phyloP scores from a whole-genome alignment of 2,888 invertebrate species.

The Chrysolina americana region DNA sequence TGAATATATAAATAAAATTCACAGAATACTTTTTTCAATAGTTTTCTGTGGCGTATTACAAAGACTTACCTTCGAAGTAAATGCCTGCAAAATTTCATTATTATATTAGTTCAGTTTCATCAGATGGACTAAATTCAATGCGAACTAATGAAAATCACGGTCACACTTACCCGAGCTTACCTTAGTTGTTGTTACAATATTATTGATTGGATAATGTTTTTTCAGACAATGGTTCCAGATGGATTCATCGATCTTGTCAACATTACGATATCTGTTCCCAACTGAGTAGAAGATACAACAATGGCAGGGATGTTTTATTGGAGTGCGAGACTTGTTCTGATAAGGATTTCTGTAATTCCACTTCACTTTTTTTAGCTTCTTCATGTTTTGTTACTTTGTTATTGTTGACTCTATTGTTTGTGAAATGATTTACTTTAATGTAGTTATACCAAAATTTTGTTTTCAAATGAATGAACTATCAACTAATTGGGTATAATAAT shows the following conservation, averaged over 20 bases:
- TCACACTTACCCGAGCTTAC: no score
- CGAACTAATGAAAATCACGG: no score
- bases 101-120: no score
- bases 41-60: no score
- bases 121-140: no score
- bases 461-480: no score
- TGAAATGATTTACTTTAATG: neutral
- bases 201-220: slow-evolving; percentile 14
- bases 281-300: slow-evolving; percentile 52
- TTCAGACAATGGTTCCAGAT: slow-evolving; percentile 56
- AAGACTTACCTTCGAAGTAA: no score
- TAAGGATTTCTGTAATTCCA: slow-evolving; percentile 56
- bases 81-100: no score
- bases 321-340: slow-evolving; percentile 59
- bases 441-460: neutral
- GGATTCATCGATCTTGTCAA: slow-evolving; percentile 59
- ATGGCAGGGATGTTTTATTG: slow-evolving; percentile 52
- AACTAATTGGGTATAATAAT: no score
- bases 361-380: slow-evolving; percentile 2
- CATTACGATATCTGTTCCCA: slow-evolving; percentile 55
- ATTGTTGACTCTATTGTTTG: neutral
- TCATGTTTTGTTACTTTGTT: neutral
- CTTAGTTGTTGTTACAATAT: neutral
- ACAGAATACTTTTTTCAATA: no score
- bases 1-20: no score